These are phyloP conservation scores for Ceratoteleas bidentatus DNA, from an alignment of 1,140 invertebrate genomes.

Conservation along the genomic window DNA sequence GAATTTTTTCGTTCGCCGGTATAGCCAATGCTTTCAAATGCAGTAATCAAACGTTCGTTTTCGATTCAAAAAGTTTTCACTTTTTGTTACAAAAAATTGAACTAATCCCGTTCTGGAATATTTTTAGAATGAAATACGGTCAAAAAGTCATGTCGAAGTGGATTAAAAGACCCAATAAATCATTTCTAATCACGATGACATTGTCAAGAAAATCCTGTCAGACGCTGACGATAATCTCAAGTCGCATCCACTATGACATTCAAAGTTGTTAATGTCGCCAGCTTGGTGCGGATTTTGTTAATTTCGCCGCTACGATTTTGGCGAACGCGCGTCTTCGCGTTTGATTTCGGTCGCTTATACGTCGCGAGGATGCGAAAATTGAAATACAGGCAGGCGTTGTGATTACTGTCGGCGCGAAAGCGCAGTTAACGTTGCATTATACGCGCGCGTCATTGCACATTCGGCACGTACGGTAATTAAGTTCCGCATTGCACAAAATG, in stretches of 20 bases:
- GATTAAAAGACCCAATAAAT: too few relatives aligned
- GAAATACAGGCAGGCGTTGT: conserved; percentile 42
- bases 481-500: conserved; percentile 20
- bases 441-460: conserved; percentile 13
- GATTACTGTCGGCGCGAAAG: conserved; percentile 48
- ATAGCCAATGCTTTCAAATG: not conserved
- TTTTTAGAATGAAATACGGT: too few relatives aligned
- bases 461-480: conserved; percentile 27
- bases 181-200: too few relatives aligned
- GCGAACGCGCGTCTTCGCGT: conserved; percentile 20
- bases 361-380: conserved; percentile 42
- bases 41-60: too few relatives aligned
- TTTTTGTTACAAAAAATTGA: too few relatives aligned
- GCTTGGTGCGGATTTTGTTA: conserved; percentile 36
- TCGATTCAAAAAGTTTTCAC: too few relatives aligned
- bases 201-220: too few relatives aligned
- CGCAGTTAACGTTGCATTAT: conserved; percentile 36
- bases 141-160: too few relatives aligned
- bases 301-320: conserved; percentile 22
- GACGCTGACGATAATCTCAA: too few relatives aligned
- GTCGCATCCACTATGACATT: too few relatives aligned
- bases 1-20: not conserved
- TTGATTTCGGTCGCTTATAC: conserved; percentile 47
- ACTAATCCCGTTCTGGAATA: too few relatives aligned
- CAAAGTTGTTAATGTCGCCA: too few relatives aligned